phyloP scores from a whole-genome alignment of 2,888 invertebrate genomes.

The Helobdella robusta region DNA sequence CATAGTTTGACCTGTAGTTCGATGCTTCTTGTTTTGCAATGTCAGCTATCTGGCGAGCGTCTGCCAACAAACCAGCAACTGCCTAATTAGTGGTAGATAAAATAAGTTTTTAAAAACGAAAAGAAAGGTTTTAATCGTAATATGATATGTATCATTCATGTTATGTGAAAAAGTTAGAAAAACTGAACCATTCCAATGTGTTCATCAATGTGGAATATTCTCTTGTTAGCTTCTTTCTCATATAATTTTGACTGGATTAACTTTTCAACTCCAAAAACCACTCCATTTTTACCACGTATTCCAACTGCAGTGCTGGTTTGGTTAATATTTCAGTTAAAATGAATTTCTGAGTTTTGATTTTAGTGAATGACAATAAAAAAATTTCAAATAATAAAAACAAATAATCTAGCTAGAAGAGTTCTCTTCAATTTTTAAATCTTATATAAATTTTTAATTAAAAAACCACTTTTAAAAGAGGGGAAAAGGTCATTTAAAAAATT shows the following conservation, averaged over 20 bases:
- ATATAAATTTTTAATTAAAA: no score
- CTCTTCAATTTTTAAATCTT: no score
- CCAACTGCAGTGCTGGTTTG: conserved; percentile 89
- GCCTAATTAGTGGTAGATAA: conserved; percentile 52
- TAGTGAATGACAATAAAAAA: not conserved
- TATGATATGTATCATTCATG: not conserved
- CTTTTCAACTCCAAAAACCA: conserved; percentile 95
- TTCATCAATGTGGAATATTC: conserved; percentile 80
- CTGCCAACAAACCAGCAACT: conserved; percentile 81
- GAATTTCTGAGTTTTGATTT: not conserved
- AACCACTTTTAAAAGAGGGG: no score
- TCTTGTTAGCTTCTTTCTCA: conserved; percentile 74
- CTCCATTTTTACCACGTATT: conserved; percentile 84
- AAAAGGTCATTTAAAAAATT: no score
- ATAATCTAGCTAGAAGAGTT: no score
- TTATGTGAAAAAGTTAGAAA: not conserved
- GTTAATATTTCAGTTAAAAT: conserved; percentile 43
- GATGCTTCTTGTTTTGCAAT: conserved; percentile 86
- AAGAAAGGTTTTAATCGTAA: not conserved
- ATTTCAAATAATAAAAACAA: not conserved
- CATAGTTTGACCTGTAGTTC: conserved; percentile 80
- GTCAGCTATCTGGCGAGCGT: conserved; percentile 84
- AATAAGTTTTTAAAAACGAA: conserved; percentile 11
- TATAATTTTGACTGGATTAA: conserved; percentile 83
- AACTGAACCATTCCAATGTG: conserved; percentile 79